Evolutionary conservation across 2,888 invertebrate genomes (phyloP).

Genomic region (Melinaea menophilus): DNA sequence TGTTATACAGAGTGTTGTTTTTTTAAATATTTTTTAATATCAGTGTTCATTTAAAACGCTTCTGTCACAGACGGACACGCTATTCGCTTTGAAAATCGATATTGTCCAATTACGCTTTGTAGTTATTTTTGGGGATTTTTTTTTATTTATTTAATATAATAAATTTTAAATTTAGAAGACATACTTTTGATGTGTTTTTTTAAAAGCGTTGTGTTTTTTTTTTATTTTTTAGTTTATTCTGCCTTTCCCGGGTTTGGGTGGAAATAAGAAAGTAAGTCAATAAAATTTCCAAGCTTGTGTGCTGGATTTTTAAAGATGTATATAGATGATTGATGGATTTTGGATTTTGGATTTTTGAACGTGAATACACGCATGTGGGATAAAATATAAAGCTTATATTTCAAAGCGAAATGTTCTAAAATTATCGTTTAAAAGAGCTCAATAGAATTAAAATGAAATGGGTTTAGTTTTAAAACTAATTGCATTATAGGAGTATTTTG

Average conservation of each 20-base stretch:
- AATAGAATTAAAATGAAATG: constrained; percentile 6
- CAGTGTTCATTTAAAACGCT: neutral
- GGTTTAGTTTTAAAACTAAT: constrained; percentile 23
- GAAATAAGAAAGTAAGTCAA: constrained; percentile 70
- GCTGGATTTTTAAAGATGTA: constrained; percentile 39
- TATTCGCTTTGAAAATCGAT: neutral
- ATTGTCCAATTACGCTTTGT: neutral
- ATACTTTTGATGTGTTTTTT: constrained; percentile 21
- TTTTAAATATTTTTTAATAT: constrained; percentile 4
- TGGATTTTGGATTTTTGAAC: constrained; percentile 19
- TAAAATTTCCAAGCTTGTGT: constrained; percentile 58
- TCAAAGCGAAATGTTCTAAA: neutral
- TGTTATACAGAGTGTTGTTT: neutral
- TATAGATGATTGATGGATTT: constrained; percentile 25
- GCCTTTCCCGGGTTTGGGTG: constrained; percentile 65
- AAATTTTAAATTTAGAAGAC: neutral
- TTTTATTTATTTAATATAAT: neutral
- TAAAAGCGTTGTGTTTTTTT: constrained; percentile 44
- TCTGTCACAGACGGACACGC: constrained; percentile 1
- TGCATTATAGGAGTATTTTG: constrained; percentile 23
- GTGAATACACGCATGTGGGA: constrained; percentile 13
- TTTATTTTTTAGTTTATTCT: constrained; percentile 72
- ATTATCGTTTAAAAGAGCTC: neutral
- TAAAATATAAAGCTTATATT: constrained; percentile 1
- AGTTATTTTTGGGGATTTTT: constrained; percentile 12